Percentiles rank a stretch among this genome's conserved stretches.
Evolutionary conservation across 2,888 invertebrate species (phyloP).

Genomic region (Lasioglossum figueresi): DNA sequence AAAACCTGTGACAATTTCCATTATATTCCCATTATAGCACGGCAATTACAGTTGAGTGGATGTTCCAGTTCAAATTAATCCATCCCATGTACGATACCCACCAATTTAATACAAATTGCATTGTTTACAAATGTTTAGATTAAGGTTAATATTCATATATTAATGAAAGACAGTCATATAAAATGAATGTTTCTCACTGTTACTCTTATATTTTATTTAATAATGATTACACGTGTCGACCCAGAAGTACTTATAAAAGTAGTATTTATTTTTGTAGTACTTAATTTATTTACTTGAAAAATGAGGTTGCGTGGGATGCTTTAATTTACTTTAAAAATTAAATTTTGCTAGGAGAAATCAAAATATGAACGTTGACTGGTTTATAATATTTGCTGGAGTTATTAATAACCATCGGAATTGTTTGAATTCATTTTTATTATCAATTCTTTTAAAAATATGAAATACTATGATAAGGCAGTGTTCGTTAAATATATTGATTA

Average conservation of each 20-base stretch:
- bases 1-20: conserved; percentile 88
- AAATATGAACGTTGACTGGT: neutral
- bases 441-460: neutral
- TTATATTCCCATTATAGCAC: conserved; percentile 70
- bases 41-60: conserved; percentile 65
- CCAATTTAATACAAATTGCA: conserved; percentile 77
- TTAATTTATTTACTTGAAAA: neutral
- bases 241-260: conserved; percentile 26
- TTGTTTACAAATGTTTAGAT: conserved; percentile 76
- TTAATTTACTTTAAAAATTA: neutral
- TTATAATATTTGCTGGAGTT: conserved; percentile 10
- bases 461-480: neutral
- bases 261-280: conserved; percentile 23
- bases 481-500: neutral
- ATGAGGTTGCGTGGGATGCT: neutral
- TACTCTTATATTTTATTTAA: conserved; percentile 9
- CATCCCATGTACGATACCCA: conserved; percentile 73
- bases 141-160: conserved; percentile 64
- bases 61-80: conserved; percentile 68
- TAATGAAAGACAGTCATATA: conserved; percentile 40
- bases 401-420: conserved; percentile 3
- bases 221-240: conserved; percentile 12
- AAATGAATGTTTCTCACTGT: neutral
- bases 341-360: neutral
- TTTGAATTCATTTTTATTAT: conserved; percentile 10